Evolutionary conservation across 2,888 invertebrate species (phyloP).

Genomic region (Dryomyza anilis): DNA sequence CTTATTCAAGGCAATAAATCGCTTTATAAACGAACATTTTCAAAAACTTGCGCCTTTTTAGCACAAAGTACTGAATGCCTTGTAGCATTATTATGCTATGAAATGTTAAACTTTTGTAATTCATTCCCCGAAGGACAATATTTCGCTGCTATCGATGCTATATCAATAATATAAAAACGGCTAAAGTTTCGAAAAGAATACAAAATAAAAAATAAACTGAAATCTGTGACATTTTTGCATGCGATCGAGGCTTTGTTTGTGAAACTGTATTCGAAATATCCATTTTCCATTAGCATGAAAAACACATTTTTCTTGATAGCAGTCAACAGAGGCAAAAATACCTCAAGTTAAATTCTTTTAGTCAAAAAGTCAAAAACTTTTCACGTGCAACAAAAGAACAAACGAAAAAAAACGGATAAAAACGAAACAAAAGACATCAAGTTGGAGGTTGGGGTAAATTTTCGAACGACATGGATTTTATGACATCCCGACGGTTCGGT

Average conservation of each 20-base stretch:
- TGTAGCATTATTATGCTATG: too few relatives aligned
- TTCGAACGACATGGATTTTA: constrained; percentile 10
- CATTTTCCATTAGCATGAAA: constrained; percentile 38
- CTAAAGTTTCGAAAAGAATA: constrained; percentile 11
- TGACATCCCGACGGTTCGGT: constrained; percentile 6
- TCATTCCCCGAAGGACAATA: constrained; percentile 2
- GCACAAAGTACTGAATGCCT: too few relatives aligned
- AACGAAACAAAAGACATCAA: background rate
- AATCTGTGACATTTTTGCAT: too few relatives aligned
- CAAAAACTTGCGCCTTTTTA: background rate
- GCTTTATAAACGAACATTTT: too few relatives aligned
- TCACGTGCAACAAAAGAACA: background rate
- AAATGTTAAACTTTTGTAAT: background rate
- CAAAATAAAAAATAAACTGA: background rate
- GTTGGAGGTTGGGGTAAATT: background rate
- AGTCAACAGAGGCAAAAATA: background rate
- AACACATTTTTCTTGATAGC: constrained; percentile 39
- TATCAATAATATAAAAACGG: background rate
- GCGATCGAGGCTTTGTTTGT: too few relatives aligned
- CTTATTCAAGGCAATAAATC: too few relatives aligned
- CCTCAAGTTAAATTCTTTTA: background rate
- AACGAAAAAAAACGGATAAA: background rate
- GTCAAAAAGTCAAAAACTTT: constrained; percentile 15
- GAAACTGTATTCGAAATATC: too few relatives aligned
- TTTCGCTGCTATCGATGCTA: too few relatives aligned